Base-by-base conservation (phyloP, 2,797 vertebrate species). In the Pantherophis vulpinus region DNA sequence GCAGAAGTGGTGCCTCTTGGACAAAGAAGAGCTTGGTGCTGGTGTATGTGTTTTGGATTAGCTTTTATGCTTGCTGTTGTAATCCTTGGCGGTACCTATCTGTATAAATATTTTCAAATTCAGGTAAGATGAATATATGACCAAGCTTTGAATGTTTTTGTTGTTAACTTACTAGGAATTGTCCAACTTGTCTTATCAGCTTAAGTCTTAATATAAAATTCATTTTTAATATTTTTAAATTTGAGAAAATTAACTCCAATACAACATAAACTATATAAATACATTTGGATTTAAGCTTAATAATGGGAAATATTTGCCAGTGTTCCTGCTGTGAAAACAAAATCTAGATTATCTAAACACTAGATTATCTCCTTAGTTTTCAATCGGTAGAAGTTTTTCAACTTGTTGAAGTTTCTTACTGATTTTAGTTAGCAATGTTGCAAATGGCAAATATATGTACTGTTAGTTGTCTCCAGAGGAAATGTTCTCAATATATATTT, bases 31-130 rank as follows among this genome's bases (percentile, higher is more conserved):
- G 98, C 98, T 93, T 99, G 99, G 99, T 99, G 99, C 96, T 99
- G 99, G 99, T 99, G 99, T 97, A 98, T 99, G 98, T 99, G 98
- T 94, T 98, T 99, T 63, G 99, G 99, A 47, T 92, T 99, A 93
- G 99, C 98, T 66, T 98, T 99, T 91, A 99, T 99, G 98, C 97
- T 99, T 94, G 99, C 98, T 1, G 99, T 99, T 0, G 98, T 99
- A 95, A 98, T 99, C 96, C 98, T 99, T 0, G 99, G 99, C 2
- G 99, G 99, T 95, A 98, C 98, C 79, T 99, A 99, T 96, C 98
- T 99, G 90, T 99, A 98, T 97, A 98, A 97, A 96, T 98, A 98
- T 95, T 99, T 99, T 96, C 94, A 97, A 95, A 96, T 96, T 94
- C 98, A 99, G 98, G 99, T 99, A 97, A 98, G 97, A 93, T 20